phyloP scores from a whole-genome alignment of 2,888 invertebrate genomes.

The Melangyna quadrimaculata region DNA sequence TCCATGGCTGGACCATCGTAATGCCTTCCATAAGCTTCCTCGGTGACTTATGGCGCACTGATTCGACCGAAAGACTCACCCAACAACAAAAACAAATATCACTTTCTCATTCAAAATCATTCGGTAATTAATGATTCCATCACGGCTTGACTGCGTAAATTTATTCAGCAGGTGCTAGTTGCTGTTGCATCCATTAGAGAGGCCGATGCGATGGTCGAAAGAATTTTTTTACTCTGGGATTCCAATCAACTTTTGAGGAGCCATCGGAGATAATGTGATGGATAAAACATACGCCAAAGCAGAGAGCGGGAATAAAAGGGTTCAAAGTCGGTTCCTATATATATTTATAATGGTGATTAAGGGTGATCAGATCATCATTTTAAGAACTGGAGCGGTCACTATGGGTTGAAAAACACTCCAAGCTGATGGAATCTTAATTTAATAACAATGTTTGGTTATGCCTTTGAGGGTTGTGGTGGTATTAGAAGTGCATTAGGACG shows the following conservation, averaged over 20 bases:
- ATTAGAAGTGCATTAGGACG: slow-evolving; percentile 53
- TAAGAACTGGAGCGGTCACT: slow-evolving; percentile 55
- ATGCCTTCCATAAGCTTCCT: not conserved
- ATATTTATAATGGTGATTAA: slow-evolving; percentile 53
- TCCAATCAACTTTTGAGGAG: slow-evolving; percentile 42
- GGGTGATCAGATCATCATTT: slow-evolving; percentile 33
- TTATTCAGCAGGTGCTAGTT: slow-evolving; percentile 65
- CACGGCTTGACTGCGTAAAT: slow-evolving; percentile 63
- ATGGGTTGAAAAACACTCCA: slow-evolving; percentile 44
- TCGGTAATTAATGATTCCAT: slow-evolving; percentile 70
- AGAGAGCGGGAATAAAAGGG: slow-evolving; percentile 43
- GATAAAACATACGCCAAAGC: not conserved
- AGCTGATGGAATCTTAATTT: slow-evolving; percentile 68
- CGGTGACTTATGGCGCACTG: slow-evolving; percentile 63
- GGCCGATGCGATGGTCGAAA: slow-evolving; percentile 2
- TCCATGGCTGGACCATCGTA: not conserved
- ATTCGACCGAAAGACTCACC: not conserved
- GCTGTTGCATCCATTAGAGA: slow-evolving; percentile 4
- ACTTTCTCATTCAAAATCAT: slow-evolving; percentile 71
- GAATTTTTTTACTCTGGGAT: slow-evolving; percentile 24
- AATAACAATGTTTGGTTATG: slow-evolving; percentile 70
- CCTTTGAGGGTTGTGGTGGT: slow-evolving; percentile 28
- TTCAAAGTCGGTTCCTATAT: slow-evolving; percentile 50
- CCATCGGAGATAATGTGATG: slow-evolving; percentile 38
- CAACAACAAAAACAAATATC: slow-evolving; percentile 39